Base-by-base conservation (phyloP, 64 coral and sea anemone genomes). In the Dendrophyllia cribrosa region DNA sequence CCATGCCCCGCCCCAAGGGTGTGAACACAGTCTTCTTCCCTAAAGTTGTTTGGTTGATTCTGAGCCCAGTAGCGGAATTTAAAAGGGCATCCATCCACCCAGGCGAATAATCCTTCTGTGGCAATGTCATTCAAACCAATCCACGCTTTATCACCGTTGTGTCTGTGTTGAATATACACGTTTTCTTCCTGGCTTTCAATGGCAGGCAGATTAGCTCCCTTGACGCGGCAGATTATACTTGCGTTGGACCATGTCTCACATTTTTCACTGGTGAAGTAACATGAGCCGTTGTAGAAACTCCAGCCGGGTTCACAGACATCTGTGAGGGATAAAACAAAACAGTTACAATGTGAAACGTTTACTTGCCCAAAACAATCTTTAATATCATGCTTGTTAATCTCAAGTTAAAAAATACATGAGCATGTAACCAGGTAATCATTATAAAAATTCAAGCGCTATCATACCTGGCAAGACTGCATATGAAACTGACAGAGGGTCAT, bases 181-280 rank as follows among this genome's bases (percentile, higher is more conserved):
- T 93, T 95, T 70, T 95, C 93, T 46, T 95, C 93, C 61, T 95
- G 93, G 77, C 78, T 95, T 46, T 95, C 93, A 70, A 95, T 65
- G 11, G 79, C 86, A 14, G 76, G 52, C 50, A 88, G 58, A 7
- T 82, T 93, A 82, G 85, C 65, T 0, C 75, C 75, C 75, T 81
- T 58, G 53, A 48, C 26, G 26, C 85, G 52, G 55, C 91, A 93
- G 63, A 62, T 82, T 50, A 53, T 13, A 34, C 79, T 78, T 20
- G 91, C 85, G 66, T 60, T 75, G 20, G 60, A 45, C 91, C 91
- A 93, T 3, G 85, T 81, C 43, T 93, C 64, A 25, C 91, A 93
- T 10, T 6, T 61, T 52, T 59, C 66, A 70, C 93, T 95, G 70
- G 93, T 90, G 34, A 76, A 90, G 72, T 85, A 95, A 84, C 93